A percentile compares a stretch with the other conserved stretches of the same genome.
phyloP scores from a whole-genome alignment of 2,113 vertebrate genomes.

The Gallinago undulata region DNA sequence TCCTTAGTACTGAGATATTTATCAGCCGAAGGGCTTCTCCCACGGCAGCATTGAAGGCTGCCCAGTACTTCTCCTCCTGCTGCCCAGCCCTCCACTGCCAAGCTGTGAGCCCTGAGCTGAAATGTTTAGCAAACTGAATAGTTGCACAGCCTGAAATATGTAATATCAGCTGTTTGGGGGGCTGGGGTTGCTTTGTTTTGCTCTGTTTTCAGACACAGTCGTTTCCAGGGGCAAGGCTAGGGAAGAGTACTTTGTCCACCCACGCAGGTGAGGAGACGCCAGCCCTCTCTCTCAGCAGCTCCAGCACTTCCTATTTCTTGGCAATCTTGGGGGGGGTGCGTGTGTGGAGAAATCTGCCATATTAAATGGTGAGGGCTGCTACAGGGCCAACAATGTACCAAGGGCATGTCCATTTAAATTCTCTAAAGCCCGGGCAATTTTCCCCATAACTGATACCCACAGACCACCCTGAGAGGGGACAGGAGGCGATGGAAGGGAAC shows the following conservation, averaged over 20 bases:
- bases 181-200: not conserved
- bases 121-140: not conserved
- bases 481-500: not conserved
- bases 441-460: not conserved
- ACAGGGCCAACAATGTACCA: not conserved
- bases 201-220: not conserved
- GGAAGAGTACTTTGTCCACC: not conserved
- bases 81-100: not conserved
- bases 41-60: not conserved
- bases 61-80: not conserved
- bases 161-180: not conserved
- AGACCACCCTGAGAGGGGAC: not conserved
- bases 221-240: not conserved
- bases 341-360: not conserved
- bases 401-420: not conserved
- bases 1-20: not conserved
- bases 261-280: not conserved
- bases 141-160: not conserved
- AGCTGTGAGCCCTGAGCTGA: not conserved
- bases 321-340: not conserved
- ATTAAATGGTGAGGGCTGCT: not conserved
- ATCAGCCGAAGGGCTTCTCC: not conserved
- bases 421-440: not conserved
- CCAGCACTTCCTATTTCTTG: not conserved
- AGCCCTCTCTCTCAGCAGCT: not conserved